Conservation (phyloP, 64 coral and sea anemone genomes). For the Stichodactyla mertensii region DNA sequence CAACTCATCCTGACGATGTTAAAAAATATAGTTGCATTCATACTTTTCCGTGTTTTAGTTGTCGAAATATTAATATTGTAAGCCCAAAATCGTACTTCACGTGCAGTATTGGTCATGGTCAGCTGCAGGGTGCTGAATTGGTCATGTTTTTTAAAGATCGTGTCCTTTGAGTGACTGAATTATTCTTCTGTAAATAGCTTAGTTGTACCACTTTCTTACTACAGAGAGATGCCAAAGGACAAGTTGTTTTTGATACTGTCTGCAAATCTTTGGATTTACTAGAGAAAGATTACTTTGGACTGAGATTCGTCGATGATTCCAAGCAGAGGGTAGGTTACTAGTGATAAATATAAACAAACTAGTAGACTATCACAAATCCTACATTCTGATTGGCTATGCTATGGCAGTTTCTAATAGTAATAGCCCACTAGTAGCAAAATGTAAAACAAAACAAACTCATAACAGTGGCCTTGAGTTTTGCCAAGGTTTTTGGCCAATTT, state of each 20-base stretch:
- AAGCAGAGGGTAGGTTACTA: constrained; percentile 56
- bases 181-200: background rate
- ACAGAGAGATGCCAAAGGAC: constrained; percentile 60
- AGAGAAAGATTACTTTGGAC: constrained; percentile 83
- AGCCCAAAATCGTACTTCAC: background rate
- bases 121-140: background rate
- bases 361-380: too few relatives aligned
- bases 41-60: background rate
- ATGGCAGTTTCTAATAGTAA: too few relatives aligned
- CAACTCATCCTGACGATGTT: background rate
- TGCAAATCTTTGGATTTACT: constrained; percentile 50
- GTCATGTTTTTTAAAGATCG: background rate
- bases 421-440: too few relatives aligned
- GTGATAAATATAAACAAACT: too few relatives aligned
- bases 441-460: too few relatives aligned
- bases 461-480: too few relatives aligned
- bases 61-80: background rate
- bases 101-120: background rate
- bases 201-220: background rate
- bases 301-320: constrained; percentile 59
- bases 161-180: background rate
- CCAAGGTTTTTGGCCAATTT: too few relatives aligned
- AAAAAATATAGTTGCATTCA: background rate
- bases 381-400: too few relatives aligned
- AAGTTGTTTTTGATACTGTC: constrained; percentile 46